Evolutionary conservation across 2,888 invertebrate species (phyloP), one percentile per base, ranked within the genome.

Genomic region (Ischnura elegans): DNA sequence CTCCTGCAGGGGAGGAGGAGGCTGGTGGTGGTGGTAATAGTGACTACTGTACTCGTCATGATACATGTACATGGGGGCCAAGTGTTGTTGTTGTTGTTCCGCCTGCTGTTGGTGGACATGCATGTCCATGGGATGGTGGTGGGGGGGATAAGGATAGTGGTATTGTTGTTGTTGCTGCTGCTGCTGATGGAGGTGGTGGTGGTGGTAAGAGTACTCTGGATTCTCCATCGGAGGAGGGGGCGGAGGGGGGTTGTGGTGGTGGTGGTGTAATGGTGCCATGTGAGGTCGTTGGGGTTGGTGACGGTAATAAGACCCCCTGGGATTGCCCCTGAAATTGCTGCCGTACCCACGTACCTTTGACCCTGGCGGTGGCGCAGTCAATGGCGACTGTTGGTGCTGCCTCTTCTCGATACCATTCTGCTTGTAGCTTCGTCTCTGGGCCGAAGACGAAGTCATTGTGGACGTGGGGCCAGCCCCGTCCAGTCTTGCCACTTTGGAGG

Each of bases 301-400:
- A 95, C 76, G 95, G 95, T 93, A 95, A 95, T 93, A 95, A 94
- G 94, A 95, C 95, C 95, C 95, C 95, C 93, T 95, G 93, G 94
- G 94, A 93, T 94, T 94, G 94, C 94, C 94, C 87, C 94, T 94
- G 93, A 93, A 94, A 94, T 94, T 94, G 95, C 95, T 95, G 94
- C 95, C 95, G 94, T 95, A 95, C 95, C 95, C 95, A 96, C 96
- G 95, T 96, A 96, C 96, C 96, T 96, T 96, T 90, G 90, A 90
- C 90, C 90, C 90, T 43, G 61, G 55, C 3, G 55, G 90, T 90
- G 90, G 90, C 43, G 66, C 61, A 45, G 90, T 90, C 90, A 90
- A 66, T 61, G 90, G 43, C n/a, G 90, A 42, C 55, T 90, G 90
- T 61, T 90, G 90, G 16, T 90, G 90, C 16, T 90, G 95, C 95